Conservation (phyloP, 2,888 invertebrate species). For the Amphipoea lucens region DNA sequence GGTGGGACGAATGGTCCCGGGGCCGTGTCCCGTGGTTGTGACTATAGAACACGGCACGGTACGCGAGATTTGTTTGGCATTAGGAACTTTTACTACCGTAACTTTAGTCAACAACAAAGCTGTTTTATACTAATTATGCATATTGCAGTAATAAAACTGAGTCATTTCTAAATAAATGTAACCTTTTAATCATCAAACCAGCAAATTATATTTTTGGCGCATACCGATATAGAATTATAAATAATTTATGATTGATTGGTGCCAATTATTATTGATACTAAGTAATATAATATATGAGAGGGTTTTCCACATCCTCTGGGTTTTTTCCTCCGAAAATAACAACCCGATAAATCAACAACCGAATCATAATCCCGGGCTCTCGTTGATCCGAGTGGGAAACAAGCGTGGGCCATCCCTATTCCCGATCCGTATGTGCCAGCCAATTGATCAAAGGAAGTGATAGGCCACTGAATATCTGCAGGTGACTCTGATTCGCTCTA, state of each 20-base stretch:
- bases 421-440: slow-evolving; percentile 57
- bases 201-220: neutral
- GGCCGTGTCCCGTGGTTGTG: slow-evolving; percentile 26
- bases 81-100: neutral
- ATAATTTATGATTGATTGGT: slow-evolving; percentile 18
- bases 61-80: neutral
- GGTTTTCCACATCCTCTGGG: slow-evolving; percentile 5
- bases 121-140: neutral
- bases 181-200: neutral
- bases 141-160: neutral
- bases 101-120: neutral
- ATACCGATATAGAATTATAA: slow-evolving; percentile 21
- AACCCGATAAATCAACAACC: neutral
- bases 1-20: slow-evolving; percentile 47
- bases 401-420: slow-evolving; percentile 43
- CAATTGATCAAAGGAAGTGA: slow-evolving; percentile 70
- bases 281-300: slow-evolving; percentile 14
- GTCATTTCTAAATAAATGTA: neutral
- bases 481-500: slow-evolving; percentile 65
- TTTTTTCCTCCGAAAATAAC: neutral
- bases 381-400: slow-evolving; percentile 33
- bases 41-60: neutral
- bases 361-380: slow-evolving; percentile 8
- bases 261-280: slow-evolving; percentile 14
- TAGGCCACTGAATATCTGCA: slow-evolving; percentile 67